Evolutionary conservation across 2,888 invertebrate species (phyloP).

Genomic region (Phengaris alcon): DNA sequence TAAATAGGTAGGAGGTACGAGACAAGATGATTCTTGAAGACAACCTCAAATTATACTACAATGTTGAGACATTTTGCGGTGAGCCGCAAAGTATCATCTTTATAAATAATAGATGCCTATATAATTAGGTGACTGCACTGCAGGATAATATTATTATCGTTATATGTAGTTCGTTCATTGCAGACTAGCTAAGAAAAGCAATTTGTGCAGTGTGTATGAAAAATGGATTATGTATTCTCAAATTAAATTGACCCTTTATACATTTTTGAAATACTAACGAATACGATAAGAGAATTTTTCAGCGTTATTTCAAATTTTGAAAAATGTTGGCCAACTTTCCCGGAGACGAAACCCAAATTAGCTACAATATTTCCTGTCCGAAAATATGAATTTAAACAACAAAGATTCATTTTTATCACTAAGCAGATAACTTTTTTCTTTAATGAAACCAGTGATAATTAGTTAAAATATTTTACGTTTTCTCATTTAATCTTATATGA

Average conservation of each 20-base stretch:
- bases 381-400: neutral
- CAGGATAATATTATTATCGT: neutral
- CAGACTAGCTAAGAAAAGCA: neutral
- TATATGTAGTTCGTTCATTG: neutral
- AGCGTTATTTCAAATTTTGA: neutral
- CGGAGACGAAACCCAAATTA: neutral
- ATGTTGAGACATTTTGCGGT: conserved; percentile 21
- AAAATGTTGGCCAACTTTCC: neutral
- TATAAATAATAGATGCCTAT: conserved; percentile 24
- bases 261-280: no score
- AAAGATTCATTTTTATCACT: neutral
- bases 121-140: conserved; percentile 10
- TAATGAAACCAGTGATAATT: neutral
- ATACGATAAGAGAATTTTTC: neutral
- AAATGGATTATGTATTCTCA: neutral
- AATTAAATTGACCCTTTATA: neutral
- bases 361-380: neutral
- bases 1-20: conserved; percentile 17
- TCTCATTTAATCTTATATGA: conserved; percentile 41
- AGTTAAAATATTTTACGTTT: neutral
- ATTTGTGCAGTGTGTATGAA: neutral
- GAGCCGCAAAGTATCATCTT: conserved; percentile 25
- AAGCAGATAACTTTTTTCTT: neutral
- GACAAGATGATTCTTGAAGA: conserved; percentile 21
- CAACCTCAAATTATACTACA: conserved; percentile 26